Conservation (phyloP, 2,797 vertebrate species). For the Malacoctenus gilli region DNA sequence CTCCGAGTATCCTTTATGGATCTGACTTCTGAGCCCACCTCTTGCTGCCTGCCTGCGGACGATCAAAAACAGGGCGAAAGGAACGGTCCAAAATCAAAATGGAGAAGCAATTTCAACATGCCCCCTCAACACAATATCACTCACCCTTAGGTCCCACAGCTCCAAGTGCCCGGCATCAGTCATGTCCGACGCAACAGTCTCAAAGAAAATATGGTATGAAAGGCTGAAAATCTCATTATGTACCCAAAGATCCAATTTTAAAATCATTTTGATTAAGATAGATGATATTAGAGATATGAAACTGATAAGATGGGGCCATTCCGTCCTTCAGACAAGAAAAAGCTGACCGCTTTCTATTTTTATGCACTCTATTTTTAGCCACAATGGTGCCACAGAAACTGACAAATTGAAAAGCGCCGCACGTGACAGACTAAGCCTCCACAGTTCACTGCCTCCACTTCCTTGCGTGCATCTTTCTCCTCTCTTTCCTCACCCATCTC, state of each 20-base stretch:
- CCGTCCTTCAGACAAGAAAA: constrained; percentile 41
- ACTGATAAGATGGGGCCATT: constrained; percentile 4
- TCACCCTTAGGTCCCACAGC: neutral
- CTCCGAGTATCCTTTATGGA: neutral
- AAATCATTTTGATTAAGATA: constrained; percentile 20
- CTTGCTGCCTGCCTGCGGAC: neutral
- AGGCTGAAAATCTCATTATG: constrained; percentile 11
- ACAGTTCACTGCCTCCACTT: constrained; percentile 20
- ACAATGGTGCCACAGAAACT: constrained; percentile 90
- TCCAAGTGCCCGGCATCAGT: neutral
- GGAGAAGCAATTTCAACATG: constrained; percentile 37
- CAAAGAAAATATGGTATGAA: constrained; percentile 9
- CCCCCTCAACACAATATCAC: constrained; percentile 18
- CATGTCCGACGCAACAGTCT: neutral
- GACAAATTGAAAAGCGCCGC: constrained; percentile 68
- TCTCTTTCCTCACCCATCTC: constrained; percentile 19
- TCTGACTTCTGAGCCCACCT: neutral
- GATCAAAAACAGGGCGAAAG: neutral
- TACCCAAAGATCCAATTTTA: neutral
- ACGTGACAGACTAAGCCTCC: constrained; percentile 61
- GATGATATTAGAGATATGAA: constrained; percentile 15
- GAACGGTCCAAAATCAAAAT: constrained; percentile 4
- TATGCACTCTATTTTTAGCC: constrained; percentile 86
- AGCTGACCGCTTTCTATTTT: constrained; percentile 62
- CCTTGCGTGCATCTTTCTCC: constrained; percentile 6